Conservation (phyloP, 2,797 vertebrate species). For the Eremophila alpestris region DNA sequence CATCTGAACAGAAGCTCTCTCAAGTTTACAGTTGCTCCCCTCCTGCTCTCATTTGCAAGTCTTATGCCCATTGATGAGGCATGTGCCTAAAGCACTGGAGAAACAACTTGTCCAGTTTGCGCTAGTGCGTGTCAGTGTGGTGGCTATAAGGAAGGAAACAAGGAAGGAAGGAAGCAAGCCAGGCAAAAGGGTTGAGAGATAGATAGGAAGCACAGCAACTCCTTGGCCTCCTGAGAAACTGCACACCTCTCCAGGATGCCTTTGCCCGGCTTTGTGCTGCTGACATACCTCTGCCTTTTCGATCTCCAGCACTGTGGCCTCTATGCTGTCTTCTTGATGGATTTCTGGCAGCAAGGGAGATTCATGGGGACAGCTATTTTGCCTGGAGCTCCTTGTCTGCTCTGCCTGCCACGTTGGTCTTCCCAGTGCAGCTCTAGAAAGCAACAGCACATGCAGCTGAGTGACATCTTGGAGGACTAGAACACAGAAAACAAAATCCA, state of each 20-base stretch:
- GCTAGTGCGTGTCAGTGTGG: too few species aligned
- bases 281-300: background rate
- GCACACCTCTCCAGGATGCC: rapidly evolving
- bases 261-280: background rate
- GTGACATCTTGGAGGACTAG: rapidly evolving
- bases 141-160: background rate
- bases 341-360: background rate
- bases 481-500: background rate
- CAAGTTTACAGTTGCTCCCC: background rate
- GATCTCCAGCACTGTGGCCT: background rate
- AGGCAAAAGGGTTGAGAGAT: background rate
- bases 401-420: background rate
- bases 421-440: background rate
- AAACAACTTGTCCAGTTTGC: background rate
- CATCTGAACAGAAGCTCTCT: background rate
- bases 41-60: background rate
- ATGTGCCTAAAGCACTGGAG: background rate
- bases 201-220: background rate
- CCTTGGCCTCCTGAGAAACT: background rate
- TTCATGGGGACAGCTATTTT: too few species aligned
- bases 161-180: background rate
- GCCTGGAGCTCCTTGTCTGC: too few species aligned
- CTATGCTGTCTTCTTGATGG: too few species aligned
- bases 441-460: background rate
- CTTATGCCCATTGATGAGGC: background rate